phyloP scores from a whole-genome alignment of 2,113 vertebrate genomes.

The Spea bombifrons region DNA sequence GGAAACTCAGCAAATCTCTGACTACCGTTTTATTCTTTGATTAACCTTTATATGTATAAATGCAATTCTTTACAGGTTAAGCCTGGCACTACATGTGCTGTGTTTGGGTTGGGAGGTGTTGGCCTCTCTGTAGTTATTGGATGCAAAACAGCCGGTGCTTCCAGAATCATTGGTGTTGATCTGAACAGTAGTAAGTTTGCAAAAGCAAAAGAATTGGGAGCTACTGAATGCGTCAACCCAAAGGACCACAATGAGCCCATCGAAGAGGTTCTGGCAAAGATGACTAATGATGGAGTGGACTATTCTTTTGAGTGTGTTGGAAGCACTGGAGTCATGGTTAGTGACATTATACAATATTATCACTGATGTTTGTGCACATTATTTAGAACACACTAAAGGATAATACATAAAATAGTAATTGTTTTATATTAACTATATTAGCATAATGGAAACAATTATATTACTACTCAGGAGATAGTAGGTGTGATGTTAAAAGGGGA shows the following conservation, averaged over 20 bases:
- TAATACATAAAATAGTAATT: too few relatives aligned
- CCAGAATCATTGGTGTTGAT: conserved; percentile 82
- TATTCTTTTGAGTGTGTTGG: conserved; percentile 81
- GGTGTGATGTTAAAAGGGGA: too few relatives aligned
- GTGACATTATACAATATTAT: conserved; percentile 31
- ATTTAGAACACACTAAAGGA: too few relatives aligned
- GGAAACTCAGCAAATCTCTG: too few relatives aligned
- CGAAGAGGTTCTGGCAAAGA: conserved; percentile 71
- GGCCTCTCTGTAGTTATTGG: conserved; percentile 82
- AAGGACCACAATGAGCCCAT: conserved; percentile 63
- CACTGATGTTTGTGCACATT: too few relatives aligned
- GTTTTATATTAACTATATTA: too few relatives aligned
- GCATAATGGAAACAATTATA: too few relatives aligned
- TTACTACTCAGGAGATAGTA: too few relatives aligned
- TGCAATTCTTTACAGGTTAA: conserved; percentile 67
- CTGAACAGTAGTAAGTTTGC: conserved; percentile 72
- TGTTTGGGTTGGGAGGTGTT: conserved; percentile 80
- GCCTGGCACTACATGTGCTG: conserved; percentile 70
- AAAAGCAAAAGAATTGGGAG: conserved; percentile 70
- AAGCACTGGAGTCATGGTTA: conserved; percentile 70
- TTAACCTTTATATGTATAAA: not conserved
- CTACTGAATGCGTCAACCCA: conserved; percentile 79
- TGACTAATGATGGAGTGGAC: conserved; percentile 75
- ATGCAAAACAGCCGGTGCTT: conserved; percentile 81
- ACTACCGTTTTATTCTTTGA: too few relatives aligned